Evolutionary conservation across 2,888 invertebrate species (phyloP), one percentile per base, ranked within the genome.

Genomic region (Acanthopleura granulata): DNA sequence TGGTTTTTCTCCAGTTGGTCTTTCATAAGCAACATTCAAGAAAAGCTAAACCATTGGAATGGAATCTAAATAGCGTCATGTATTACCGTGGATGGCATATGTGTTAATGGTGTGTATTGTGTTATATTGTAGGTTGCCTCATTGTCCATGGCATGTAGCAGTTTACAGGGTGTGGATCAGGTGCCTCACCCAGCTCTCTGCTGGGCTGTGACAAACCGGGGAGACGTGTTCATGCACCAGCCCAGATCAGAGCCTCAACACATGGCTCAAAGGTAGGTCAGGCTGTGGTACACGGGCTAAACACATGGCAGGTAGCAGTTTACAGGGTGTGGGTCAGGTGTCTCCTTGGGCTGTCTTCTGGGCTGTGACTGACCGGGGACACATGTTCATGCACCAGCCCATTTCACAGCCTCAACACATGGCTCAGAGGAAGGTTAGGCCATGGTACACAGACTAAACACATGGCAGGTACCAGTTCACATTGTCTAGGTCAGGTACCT

Each of bases 201-300:
- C 78, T 97, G 97, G 96, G 92, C 94, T 14, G 93, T 95, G 0
- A 94, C 94, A 62, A 93, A 92, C 77, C 92, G 95, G 80, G 96
- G 97, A 11, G 96, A 97, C 90, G 93, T 96, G 71, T 94, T 95
- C 82, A 94, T 94, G 61, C 95, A 95, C 92, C 95, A 96, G 12
- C 74, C 75, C 4, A 51, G 62, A 15, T 51, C 16, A 22, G 6
- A 69, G 18, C 16, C 25, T 27, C 3, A 25, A n/a, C 16, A 91
- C 94, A 95, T n/a, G 22, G 18, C 57, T 57, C 57, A 57, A 57
- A 57, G 18, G 57, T 57, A 57, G 1, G 57, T n/a, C 12, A 6
- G 22, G 22, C 12, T 40, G 40, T 3, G 40, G 40, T 40, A 40
- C 40, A 40, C 40, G 9, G 3, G 40, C 40, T 40, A 40, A 40